Evolutionary conservation across 2,113 vertebrate species (phyloP), one percentile per base, ranked within the genome.

Genomic region (Anolis carolinensis): DNA sequence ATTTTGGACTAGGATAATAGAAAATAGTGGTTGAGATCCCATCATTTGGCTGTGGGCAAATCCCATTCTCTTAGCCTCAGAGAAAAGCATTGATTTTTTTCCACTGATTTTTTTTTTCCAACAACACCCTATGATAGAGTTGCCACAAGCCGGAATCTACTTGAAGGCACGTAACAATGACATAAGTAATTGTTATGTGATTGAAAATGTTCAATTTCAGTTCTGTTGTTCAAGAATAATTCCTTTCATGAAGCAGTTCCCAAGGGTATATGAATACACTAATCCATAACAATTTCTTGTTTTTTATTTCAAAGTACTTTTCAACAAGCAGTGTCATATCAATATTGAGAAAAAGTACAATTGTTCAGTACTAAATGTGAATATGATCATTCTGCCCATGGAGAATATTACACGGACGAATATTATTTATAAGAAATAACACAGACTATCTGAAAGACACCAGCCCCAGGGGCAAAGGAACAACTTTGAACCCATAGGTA

Each of bases 161-260:
- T 59, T 59, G 13, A 59, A 59, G 55, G 13, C 55, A 59, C 55
- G 14, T 55, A 55, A 55, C 55, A 59, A 59, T 59, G 55, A 59
- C 3, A 59, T 14, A 55, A 55, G 10, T 14, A 59, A 59, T 59
- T 82, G n/a, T 23, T 62, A 67, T 25, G 23, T 4, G 32, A 23
- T 85, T 82, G 93, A 93, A 91, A 85, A 9, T 87, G 81, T 93
- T 92, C 87, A 89, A 0, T 0, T 62, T 87, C 81, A 73, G 91
- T 94, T 89, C 89, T 79, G 91, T 77, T 86, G 91, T 90, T 92
- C 90, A 94, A 92, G 14, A 85, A 93, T 70, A 81, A 86, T 88
- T 89, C 83, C 36, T 85, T 95, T 95, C 92, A 84, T 88, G 80
- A 90, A 85, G 67, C 84, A 87, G 86, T 85, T 90, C 91, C 83